Percentiles rank a stretch among this genome's conserved stretches.
These are phyloP conservation scores for Pyrochroa serraticornis DNA, from an alignment of 2,888 invertebrate species.

Conservation along the genomic window DNA sequence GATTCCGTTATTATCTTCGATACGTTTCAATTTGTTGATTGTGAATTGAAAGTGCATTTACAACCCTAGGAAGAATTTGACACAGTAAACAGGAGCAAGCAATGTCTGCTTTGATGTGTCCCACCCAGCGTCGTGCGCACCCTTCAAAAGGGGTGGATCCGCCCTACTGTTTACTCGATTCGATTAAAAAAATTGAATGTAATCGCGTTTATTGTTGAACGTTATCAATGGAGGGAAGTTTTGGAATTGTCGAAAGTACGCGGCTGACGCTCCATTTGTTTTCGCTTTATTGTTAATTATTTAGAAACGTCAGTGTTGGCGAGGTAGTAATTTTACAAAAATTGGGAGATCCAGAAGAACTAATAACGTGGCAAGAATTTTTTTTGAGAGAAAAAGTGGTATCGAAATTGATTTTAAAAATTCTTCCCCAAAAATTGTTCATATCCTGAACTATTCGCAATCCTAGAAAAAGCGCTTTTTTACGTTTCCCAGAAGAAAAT, in stretches of 20 bases:
- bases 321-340: neutral
- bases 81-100: neutral
- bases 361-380: neutral
- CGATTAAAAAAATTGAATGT: neutral
- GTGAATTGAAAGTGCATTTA: constrained; percentile 8
- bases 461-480: too few relatives aligned
- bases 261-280: neutral
- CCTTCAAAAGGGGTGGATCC: constrained; percentile 12
- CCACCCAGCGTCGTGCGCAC: constrained; percentile 37
- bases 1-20: constrained; percentile 7
- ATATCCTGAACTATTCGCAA: too few relatives aligned
- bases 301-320: neutral
- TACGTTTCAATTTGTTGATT: too few relatives aligned
- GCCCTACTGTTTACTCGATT: constrained; percentile 2
- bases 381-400: too few relatives aligned
- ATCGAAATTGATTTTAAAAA: too few relatives aligned
- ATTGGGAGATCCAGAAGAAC: too few relatives aligned
- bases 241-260: neutral
- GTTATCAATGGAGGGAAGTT: neutral
- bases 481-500: too few relatives aligned
- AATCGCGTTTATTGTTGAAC: neutral
- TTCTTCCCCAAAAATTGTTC: too few relatives aligned
- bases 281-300: neutral
- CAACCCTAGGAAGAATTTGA: too few relatives aligned
- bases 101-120: constrained; percentile 15